phyloP scores from a whole-genome alignment of 2,113 vertebrate species.

The Entosphenus tridentatus region DNA sequence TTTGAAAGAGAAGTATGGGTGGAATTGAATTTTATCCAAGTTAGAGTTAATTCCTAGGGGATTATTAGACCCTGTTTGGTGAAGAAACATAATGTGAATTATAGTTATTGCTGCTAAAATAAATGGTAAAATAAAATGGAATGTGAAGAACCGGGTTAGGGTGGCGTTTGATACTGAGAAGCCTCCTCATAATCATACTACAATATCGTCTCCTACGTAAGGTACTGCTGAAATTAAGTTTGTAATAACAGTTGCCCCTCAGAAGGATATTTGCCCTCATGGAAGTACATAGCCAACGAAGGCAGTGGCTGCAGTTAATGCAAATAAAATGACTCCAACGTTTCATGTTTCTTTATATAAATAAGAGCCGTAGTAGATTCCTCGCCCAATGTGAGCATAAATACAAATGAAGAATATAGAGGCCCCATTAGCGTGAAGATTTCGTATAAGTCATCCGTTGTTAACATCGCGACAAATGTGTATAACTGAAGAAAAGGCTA shows the following conservation, averaged over 20 bases:
- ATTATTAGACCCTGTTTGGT: constrained; percentile 10
- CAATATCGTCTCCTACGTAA: not conserved
- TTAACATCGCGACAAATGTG: constrained; percentile 14
- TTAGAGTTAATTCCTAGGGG: constrained; percentile 10
- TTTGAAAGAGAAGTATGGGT: constrained; percentile 10
- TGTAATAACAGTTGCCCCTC: constrained; percentile 14
- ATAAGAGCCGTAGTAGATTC: constrained; percentile 8
- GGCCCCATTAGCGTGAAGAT: constrained; percentile 10
- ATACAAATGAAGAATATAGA: constrained; percentile 15
- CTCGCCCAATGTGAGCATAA: not conserved
- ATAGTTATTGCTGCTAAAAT: not conserved
- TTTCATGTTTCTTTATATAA: constrained; percentile 14
- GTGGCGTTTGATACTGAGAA: constrained; percentile 12
- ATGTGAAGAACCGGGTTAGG: constrained; percentile 9
- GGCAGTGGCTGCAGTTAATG: not conserved
- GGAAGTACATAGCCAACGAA: constrained; percentile 13
- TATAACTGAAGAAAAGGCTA: constrained; percentile 10
- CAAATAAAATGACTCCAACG: not conserved
- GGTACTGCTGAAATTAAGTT: constrained; percentile 12
- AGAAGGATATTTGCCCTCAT: constrained; percentile 18
- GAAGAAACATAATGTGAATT: constrained; percentile 1
- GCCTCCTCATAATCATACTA: constrained; percentile 12
- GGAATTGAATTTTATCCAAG: constrained; percentile 12
- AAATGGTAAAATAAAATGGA: constrained; percentile 6
- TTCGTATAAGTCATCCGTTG: constrained; percentile 10